Base-by-base conservation (phyloP, 2,888 invertebrate genomes). In the Leptinotarsa peninsularis region DNA sequence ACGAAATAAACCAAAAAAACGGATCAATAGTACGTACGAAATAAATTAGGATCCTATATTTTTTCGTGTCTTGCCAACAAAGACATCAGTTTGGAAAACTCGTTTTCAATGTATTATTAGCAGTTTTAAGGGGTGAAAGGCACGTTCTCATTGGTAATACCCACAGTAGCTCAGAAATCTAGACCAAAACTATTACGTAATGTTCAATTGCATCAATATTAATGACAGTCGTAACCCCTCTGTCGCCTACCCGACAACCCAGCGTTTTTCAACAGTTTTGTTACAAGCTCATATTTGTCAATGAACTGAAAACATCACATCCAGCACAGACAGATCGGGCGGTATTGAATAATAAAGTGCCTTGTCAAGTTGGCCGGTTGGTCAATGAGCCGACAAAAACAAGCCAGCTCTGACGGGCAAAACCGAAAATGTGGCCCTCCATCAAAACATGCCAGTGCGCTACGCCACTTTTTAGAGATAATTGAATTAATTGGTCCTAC, bases 361-460 rank as follows among this genome's bases (percentile, higher is more conserved):
- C 73, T 18, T 78, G 77, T 75, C 77, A 78, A 79, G 82, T 83
- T 68, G 54, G 74, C 82, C 83, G 81, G 81, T 79, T 81, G 83
- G 81, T 85, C 85, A 87, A 87, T 87, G 86, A 87, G 85, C 83
- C 80, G 82, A 80, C 84, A 86, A 86, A 87, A 86, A 86, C 86
- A 85, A 80, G 79, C 76, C 76, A 79, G 78, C 63, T 70, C 52
- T 76, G 69, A 76, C 56, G 66, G 71, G 79, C 78, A 74, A 77
- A 76, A 70, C 76, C 73, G 76, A 80, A 78, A 80, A 79, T 75
- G 75, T 70, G 77, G 70, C 78, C 79, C 75, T 76, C 67, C 78
- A 78, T 79, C 80, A 79, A 80, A 80, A 79, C 77, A 76, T 78
- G 76, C 73, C 79, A 79, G 69, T 52, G 18, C 71, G 71, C 74